Conservation (phyloP, 2,888 invertebrate genomes). For the Pseudeuparius sepicola region DNA sequence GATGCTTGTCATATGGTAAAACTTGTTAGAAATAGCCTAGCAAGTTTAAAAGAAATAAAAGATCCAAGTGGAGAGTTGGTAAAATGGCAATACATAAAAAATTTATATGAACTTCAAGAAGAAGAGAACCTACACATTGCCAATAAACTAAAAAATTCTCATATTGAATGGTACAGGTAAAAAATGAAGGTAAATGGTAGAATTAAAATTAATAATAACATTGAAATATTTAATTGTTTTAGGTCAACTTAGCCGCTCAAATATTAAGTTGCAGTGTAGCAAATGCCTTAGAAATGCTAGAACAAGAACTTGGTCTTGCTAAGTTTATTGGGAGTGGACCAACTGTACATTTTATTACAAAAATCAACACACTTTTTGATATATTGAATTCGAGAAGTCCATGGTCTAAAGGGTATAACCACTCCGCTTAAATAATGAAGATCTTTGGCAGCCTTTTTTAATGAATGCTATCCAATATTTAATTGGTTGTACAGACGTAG, state of each 20-base stretch:
- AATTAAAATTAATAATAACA: too few relatives aligned
- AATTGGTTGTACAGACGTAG: slow-evolving; percentile 10
- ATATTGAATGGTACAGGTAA: too few relatives aligned
- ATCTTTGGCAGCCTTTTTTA: slow-evolving; percentile 8
- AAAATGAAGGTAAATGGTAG: slow-evolving; percentile 21
- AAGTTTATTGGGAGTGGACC: slow-evolving; percentile 11
- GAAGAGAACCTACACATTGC: slow-evolving; percentile 7
- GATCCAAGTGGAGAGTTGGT: background rate
- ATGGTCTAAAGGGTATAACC: slow-evolving; percentile 10
- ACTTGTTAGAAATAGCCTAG: slow-evolving; percentile 1
- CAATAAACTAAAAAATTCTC: slow-evolving; percentile 17
- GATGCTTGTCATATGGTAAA: slow-evolving; percentile 11
- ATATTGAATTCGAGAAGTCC: slow-evolving; percentile 13
- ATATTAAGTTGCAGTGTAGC: slow-evolving; percentile 13
- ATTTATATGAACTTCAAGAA: slow-evolving; percentile 3
- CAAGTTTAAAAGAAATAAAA: background rate
- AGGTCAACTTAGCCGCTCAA: slow-evolving; percentile 16
- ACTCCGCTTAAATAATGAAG: too few relatives aligned
- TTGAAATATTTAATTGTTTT: too few relatives aligned
- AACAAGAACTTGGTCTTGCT: slow-evolving; percentile 2
- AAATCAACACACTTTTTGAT: slow-evolving; percentile 13
- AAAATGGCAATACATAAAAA: background rate
- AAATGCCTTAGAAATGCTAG: slow-evolving; percentile 8
- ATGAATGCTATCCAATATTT: slow-evolving; percentile 6
- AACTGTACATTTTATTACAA: slow-evolving; percentile 12